Conservation (phyloP, 2,888 invertebrate species). For the Syrista parreyssii region DNA sequence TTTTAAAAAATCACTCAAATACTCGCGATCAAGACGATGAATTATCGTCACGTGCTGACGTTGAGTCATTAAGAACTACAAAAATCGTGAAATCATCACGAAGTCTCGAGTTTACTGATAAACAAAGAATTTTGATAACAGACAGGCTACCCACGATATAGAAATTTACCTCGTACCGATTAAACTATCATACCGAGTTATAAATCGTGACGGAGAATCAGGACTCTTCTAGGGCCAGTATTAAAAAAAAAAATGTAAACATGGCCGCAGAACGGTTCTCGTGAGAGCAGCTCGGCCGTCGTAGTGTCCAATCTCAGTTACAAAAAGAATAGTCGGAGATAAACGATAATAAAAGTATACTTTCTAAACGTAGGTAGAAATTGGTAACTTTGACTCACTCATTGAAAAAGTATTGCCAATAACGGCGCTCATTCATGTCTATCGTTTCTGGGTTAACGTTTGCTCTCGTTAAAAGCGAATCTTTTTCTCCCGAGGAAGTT, state of each 20-base stretch:
- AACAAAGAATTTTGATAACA: not conserved
- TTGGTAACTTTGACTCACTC: conserved; percentile 66
- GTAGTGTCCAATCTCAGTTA: conserved; percentile 62
- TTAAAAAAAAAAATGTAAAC: conserved; percentile 29
- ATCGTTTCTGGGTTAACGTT: conserved; percentile 60
- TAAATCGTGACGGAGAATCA: not conserved
- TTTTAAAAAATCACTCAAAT: not conserved
- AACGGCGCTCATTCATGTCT: conserved; percentile 37
- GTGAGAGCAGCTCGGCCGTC: conserved; percentile 45
- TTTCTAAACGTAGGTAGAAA: conserved; percentile 63
- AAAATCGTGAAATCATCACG: not conserved
- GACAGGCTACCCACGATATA: not conserved
- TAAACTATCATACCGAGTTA: not conserved
- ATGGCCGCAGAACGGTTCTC: conserved; percentile 13
- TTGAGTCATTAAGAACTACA: not conserved
- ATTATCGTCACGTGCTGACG: not conserved
- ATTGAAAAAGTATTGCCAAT: conserved; percentile 58
- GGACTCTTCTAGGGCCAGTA: not conserved
- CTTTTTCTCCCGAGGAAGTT: not conserved
- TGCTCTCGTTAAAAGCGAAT: conserved; percentile 3
- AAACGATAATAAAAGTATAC: conserved; percentile 61
- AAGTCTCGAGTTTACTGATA: not conserved
- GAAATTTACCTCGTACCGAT: not conserved
- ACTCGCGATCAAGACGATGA: not conserved
- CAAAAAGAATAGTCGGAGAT: conserved; percentile 62